Percentiles rank a stretch among this genome's conserved stretches.
phyloP scores from a whole-genome alignment of 2,113 vertebrate genomes.

The Eolophus roseicapilla region DNA sequence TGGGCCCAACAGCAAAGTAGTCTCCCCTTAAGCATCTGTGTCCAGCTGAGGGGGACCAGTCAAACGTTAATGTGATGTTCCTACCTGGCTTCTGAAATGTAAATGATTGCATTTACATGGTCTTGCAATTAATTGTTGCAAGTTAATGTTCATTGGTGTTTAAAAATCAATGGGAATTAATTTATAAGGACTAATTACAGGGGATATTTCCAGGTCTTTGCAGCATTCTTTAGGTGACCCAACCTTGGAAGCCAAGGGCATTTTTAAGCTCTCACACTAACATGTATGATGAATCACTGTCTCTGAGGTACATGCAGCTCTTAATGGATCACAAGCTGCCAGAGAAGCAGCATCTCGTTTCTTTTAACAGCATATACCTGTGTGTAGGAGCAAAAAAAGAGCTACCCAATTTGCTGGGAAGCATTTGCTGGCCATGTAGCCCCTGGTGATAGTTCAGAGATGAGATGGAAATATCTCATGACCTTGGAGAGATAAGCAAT shows the following conservation, averaged over 20 bases:
- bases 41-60: not conserved
- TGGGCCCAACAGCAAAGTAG: not conserved
- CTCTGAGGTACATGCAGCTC: not conserved
- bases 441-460: not conserved
- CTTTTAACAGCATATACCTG: not conserved
- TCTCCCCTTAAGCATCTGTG: not conserved
- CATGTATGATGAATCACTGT: not conserved
- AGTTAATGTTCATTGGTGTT: not conserved
- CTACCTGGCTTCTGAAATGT: not conserved
- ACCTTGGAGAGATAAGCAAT: not conserved
- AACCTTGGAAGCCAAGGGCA: not conserved
- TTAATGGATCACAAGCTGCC: not conserved
- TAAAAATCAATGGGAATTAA: not conserved
- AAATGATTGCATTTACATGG: not conserved
- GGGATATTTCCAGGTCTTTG: not conserved
- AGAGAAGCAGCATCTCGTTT: not conserved
- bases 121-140: not conserved
- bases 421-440: not conserved
- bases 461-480: not conserved
- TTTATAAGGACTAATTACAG: not conserved
- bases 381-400: not conserved
- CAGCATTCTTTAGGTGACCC: not conserved
- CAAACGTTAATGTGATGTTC: not conserved
- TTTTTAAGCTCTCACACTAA: not conserved
- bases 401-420: not conserved